phyloP scores from a whole-genome alignment of 2,888 invertebrate species.

The Oligia fasciuncula region DNA sequence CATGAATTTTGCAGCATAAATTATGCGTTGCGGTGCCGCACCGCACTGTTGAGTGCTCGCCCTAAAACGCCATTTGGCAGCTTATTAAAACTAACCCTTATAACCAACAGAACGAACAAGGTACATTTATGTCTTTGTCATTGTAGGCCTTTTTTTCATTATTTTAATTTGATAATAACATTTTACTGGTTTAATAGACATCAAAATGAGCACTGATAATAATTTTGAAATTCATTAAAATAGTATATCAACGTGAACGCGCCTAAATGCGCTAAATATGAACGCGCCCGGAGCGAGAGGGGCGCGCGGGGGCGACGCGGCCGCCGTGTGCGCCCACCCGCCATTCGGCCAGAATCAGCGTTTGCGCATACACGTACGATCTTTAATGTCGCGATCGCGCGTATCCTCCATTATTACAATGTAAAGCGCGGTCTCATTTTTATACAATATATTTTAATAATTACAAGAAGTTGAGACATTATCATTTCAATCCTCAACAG shows the following conservation, averaged over 20 bases:
- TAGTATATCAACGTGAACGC: neutral
- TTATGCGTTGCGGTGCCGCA: neutral
- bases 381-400: too few relatives aligned
- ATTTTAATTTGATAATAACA: neutral
- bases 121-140: neutral
- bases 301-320: too few relatives aligned
- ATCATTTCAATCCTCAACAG: too few relatives aligned
- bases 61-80: conserved; percentile 3
- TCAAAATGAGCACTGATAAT: neutral
- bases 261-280: too few relatives aligned
- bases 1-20: neutral
- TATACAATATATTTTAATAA: too few relatives aligned
- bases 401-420: too few relatives aligned
- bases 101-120: conserved; percentile 26
- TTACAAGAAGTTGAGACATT: too few relatives aligned
- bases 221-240: neutral
- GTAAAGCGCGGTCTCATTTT: too few relatives aligned
- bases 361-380: too few relatives aligned
- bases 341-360: too few relatives aligned
- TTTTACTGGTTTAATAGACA: neutral
- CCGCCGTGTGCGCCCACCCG: too few relatives aligned
- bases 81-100: conserved; percentile 31
- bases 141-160: neutral
- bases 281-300: too few relatives aligned
- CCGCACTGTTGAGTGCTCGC: conserved; percentile 6